Conservation (phyloP, 2,888 invertebrate species). For the Lasiommata megera region DNA sequence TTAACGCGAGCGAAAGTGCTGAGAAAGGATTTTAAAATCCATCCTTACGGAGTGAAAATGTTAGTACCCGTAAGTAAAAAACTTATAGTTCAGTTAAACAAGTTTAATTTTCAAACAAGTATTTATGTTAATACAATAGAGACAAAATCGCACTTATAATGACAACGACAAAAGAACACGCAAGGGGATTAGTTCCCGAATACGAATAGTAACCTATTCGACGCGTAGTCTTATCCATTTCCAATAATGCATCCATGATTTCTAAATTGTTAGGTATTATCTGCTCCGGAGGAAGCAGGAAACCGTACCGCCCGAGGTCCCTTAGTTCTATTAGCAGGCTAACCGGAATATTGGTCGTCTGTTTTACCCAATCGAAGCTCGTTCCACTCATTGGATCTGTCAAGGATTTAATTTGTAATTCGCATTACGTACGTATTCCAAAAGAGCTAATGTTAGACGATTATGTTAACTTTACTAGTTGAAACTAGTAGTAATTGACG, state of each 20-base stretch:
- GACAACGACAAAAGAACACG: constrained; percentile 40
- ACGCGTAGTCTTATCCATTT: constrained; percentile 61
- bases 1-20: too few species aligned
- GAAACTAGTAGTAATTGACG: too few species aligned
- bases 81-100: not conserved
- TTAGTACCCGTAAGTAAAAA: too few species aligned
- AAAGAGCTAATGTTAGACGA: too few species aligned
- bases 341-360: constrained; percentile 70
- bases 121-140: constrained; percentile 10
- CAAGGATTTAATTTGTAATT: constrained; percentile 22
- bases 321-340: constrained; percentile 82
- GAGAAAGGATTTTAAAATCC: too few species aligned
- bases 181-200: constrained; percentile 33
- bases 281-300: constrained; percentile 75
- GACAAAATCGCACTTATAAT: constrained; percentile 35
- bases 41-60: too few species aligned
- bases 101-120: not conserved
- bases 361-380: constrained; percentile 82
- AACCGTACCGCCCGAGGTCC: constrained; percentile 80
- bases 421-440: not conserved
- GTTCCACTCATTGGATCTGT: constrained; percentile 75
- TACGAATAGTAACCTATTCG: constrained; percentile 47
- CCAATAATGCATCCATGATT: constrained; percentile 79
- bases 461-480: too few species aligned
- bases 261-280: constrained; percentile 82